Evolutionary conservation across 2,113 vertebrate species (phyloP).

Genomic region (Chamaetylas fuelleborni): DNA sequence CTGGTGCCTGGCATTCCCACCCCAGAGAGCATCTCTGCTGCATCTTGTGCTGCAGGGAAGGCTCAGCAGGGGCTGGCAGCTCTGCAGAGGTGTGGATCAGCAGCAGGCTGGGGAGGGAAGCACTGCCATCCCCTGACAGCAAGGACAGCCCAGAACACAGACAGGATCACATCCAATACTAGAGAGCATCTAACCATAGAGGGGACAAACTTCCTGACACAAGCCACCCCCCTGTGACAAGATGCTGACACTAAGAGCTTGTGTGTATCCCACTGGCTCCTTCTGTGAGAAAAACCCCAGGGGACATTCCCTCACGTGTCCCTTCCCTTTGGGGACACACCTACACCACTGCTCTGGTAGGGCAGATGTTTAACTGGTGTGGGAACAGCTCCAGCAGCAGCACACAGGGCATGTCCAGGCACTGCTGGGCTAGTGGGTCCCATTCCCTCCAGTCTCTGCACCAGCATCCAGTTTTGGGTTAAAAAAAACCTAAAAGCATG

Average conservation of each 20-base stretch:
- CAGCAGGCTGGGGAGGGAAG: background rate
- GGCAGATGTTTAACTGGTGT: background rate
- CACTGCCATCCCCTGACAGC: background rate
- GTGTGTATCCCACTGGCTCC: background rate
- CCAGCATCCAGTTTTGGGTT: background rate
- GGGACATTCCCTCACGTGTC: background rate
- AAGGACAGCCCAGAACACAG: background rate
- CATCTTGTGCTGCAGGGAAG: rapidly evolving
- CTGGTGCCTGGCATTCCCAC: background rate
- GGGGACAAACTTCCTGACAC: background rate
- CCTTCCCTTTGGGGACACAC: background rate
- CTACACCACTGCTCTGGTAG: rapidly evolving
- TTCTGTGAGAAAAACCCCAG: background rate
- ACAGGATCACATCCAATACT: background rate
- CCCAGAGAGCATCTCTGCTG: background rate
- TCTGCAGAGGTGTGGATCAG: background rate
- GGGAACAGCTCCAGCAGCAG: background rate
- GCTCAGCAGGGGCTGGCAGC: background rate
- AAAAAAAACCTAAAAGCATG: background rate
- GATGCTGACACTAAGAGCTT: rapidly evolving
- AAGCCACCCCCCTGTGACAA: background rate
- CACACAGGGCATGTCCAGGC: background rate
- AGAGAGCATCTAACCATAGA: background rate
- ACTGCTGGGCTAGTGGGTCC: background rate
- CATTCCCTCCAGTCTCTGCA: background rate